Evolutionary conservation across 2,888 invertebrate genomes (phyloP), one percentile per base, ranked within the genome.

Genomic region (Drosophila falleni): DNA sequence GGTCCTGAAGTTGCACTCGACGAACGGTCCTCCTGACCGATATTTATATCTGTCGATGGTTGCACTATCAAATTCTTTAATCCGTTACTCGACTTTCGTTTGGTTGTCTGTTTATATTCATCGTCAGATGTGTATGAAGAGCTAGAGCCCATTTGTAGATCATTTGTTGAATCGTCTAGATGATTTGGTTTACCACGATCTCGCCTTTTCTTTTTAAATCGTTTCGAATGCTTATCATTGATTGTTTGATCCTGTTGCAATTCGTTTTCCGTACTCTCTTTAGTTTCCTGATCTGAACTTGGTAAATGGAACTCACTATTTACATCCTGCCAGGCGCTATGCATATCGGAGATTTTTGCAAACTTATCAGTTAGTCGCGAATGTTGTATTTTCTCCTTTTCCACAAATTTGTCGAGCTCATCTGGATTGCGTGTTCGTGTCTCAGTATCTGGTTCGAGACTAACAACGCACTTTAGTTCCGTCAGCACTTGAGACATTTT

Each of bases 1-100:
- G 97, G 97, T 0, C 97, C 97, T 9, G 97, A 97, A 13, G 97
- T 97, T 87, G 96, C 97, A 2, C 97, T 97, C 0, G 97, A 97
- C 10, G 97, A 96, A 55, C 33, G 33, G 10, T 35, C 33, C 33
- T 26, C 46, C 5, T 33, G 58, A 39, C 9, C 9, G 11, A 13
- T 37, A 9, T n/a, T 10, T 13, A 10, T 19, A 23, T 46, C 46
- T 19, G 31, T 15, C 0, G 39, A 10, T 29, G 37, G n/a, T 37
- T 54, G n/a, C 5, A 33, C 4, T 9, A 19, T 37, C 6, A 33
- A 13, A 4, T n/a, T 41, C n/a, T 33, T 42, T 13, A 60, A 15
- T 19, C 19, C 1, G 42, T 53, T 39, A 13, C 37, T 71, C 4
- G 26, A 39, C 9, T 15, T 39, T 31, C 8, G 19, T 2, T 49